A percentile compares a stretch with the other conserved stretches of the same genome.
phyloP scores from a whole-genome alignment of 2,888 invertebrate species.

The Lordiphosa fenestrarum region DNA sequence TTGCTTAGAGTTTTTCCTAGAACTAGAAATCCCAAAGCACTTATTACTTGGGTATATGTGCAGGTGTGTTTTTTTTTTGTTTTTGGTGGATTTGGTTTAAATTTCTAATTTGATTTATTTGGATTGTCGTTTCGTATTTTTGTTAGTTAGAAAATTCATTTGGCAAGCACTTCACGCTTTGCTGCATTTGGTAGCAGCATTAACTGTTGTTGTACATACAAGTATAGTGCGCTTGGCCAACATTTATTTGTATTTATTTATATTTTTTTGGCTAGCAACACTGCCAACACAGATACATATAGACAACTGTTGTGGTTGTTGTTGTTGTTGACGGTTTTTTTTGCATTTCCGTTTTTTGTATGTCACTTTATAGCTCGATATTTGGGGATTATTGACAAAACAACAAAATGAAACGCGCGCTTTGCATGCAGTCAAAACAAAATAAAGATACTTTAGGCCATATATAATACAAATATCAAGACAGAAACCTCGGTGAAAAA shows the following conservation, averaged over 20 bases:
- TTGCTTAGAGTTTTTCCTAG: not conserved
- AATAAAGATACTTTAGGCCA: constrained; percentile 42
- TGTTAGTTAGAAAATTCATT: constrained; percentile 62
- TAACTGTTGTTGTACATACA: constrained; percentile 45
- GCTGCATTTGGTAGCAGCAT: constrained; percentile 63
- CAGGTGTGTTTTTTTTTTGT: not conserved
- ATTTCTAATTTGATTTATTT: constrained; percentile 40
- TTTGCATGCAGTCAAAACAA: constrained; percentile 37
- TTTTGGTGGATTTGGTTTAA: constrained; percentile 7
- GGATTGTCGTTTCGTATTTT: constrained; percentile 20
- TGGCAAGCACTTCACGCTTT: constrained; percentile 76
- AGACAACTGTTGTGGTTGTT: constrained; percentile 29
- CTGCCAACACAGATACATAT: constrained; percentile 28
- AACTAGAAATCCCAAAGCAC: constrained; percentile 5
- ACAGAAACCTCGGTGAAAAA: constrained; percentile 68
- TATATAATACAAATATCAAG: constrained; percentile 22
- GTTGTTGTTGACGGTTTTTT: constrained; percentile 35
- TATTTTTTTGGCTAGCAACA: constrained; percentile 48
- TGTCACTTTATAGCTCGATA: constrained; percentile 38
- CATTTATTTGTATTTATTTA: constrained; percentile 40
- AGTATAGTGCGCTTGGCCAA: constrained; percentile 60
- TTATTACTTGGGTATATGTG: constrained; percentile 3
- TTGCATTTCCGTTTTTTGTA: constrained; percentile 65
- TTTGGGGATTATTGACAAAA: constrained; percentile 66
- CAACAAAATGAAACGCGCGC: constrained; percentile 57